Evolutionary conservation across 92 coral and sea anemone genomes (phyloP), one percentile per base, ranked within the genome.

Genomic region (Chrysogorgia sp.): DNA sequence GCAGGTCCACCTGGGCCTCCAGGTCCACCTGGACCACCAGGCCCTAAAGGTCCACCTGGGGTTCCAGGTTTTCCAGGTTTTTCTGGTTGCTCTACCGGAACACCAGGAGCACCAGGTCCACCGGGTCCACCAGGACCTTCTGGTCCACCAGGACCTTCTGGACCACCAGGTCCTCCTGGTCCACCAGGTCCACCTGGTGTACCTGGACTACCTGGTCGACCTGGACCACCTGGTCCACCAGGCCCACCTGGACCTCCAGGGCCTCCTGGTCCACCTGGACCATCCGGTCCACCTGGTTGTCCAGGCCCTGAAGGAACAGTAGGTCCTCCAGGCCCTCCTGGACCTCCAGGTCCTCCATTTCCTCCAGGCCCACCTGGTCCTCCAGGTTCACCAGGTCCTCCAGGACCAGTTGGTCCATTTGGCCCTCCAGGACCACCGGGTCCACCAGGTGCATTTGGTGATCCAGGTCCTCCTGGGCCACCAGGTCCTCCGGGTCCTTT

Each of bases 231-330:
- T 31, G 62, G 56, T 57, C 77, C 14, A 20, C 88, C 34, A 37
- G 61, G 78, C 9, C 79, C 84, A 49, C 87, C 83, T 32, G 89
- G 82, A 13, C 85, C 89, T 35, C 85, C 85, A 0, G 89, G 89
- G 29, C 84, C 84, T 4, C 89, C 89, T 9, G 91, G 89, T 0
- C 94, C 85, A 23, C 87, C 87, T 22, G 91, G 91, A n/a, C 94
- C 91, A 28, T 85, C 84, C 29, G 74, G 75, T 28, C 89, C 87
- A n/a, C 85, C 81, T 10, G 86, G 89, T 37, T 83, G 87, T 9
- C 90, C 96, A 13, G 96, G 90, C 2, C 96, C 90, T 0, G 76
- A 86, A 1, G 76, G 89, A 33, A 70, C 92, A 6, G 74, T 80
- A 0, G 92, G 90, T 1, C 88, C 86, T n/a, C 74, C 84, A 0